Evolutionary conservation across 2,797 vertebrate genomes (phyloP), one percentile per base, ranked within the genome.

Genomic region (Gallinago solitaria): DNA sequence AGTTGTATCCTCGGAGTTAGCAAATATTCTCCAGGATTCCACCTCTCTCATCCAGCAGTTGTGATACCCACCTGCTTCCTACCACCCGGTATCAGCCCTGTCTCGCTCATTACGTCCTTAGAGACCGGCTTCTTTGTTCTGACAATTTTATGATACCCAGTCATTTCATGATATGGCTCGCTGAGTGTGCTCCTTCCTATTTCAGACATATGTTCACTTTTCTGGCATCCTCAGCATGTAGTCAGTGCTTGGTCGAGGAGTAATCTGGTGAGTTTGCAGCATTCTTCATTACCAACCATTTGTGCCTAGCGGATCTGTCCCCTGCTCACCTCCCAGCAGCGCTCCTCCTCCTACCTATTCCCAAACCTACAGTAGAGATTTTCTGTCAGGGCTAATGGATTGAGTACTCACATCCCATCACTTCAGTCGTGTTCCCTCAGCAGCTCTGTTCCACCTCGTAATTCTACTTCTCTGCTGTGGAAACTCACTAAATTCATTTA

Each of bases 61-160:
- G 2, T 9, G 17, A 74, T 45, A 63, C 6, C 27, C 19, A 51
- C 33, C 33, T 1, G 2, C 27, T 86, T 82, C 63, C 21, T 51
- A 35, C 28, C 30, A 41, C 2, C 14, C 25, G 39, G 9, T 28
- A 7, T 35, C 27, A 93, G 57, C 28, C 10, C n/a, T 73, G 35
- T 33, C 24, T 65, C 1, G 0, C 68, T 56, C 1, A 0, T 53
- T 51, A 16, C 13, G 56, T 60, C 21, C 45, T 47, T 35, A 27
- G 35, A 63, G 35, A 74, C 0, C 3, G 18, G 18, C 9, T 35
- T 50, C 28, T 89, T 68, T 53, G 39, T 53, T 77, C 48, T 47
- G 27, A 60, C 24, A 73, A 54, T 51, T 65, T 67, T 57, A 12
- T 21, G 17, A 54, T 61, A 74, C 7, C 12, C 25, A 45, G 19